Conservation (phyloP, 92 coral and sea anemone genomes). For the Montipora capitata region DNA sequence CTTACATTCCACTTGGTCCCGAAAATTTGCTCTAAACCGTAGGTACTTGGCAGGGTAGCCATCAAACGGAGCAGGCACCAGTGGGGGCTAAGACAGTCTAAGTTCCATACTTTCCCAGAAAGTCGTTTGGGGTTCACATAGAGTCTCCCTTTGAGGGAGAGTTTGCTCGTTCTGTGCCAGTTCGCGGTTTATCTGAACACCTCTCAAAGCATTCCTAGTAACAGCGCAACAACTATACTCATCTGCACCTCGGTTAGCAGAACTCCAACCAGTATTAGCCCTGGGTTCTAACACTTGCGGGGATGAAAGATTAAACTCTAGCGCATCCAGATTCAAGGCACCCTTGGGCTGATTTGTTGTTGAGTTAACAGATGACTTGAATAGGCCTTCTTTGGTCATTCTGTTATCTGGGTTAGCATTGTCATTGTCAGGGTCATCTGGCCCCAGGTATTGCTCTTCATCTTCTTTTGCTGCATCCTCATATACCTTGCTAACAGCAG, state of each 20-base stretch:
- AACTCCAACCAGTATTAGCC: background rate
- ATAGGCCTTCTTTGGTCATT: too few species aligned
- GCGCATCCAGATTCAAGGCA: background rate
- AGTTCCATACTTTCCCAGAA: background rate
- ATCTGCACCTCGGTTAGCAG: background rate
- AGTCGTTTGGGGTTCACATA: background rate
- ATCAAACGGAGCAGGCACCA: background rate
- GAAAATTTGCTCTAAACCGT: constrained; percentile 43
- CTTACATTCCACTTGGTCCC: constrained; percentile 50
- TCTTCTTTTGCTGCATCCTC: too few species aligned
- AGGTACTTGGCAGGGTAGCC: background rate
- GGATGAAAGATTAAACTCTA: background rate
- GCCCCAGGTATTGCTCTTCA: too few species aligned
- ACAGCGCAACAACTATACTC: background rate
- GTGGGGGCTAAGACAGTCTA: background rate
- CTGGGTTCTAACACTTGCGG: background rate
- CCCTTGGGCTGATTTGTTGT: background rate
- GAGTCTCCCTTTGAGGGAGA: too few species aligned
- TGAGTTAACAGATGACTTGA: background rate
- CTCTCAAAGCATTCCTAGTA: background rate
- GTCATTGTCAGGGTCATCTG: too few species aligned
- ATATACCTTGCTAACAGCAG: too few species aligned
- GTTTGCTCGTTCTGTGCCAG: too few species aligned
- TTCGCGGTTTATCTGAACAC: too few species aligned
- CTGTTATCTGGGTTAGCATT: too few species aligned